Conservation (phyloP, 2,113 vertebrate species). For the Haemorhous mexicanus region DNA sequence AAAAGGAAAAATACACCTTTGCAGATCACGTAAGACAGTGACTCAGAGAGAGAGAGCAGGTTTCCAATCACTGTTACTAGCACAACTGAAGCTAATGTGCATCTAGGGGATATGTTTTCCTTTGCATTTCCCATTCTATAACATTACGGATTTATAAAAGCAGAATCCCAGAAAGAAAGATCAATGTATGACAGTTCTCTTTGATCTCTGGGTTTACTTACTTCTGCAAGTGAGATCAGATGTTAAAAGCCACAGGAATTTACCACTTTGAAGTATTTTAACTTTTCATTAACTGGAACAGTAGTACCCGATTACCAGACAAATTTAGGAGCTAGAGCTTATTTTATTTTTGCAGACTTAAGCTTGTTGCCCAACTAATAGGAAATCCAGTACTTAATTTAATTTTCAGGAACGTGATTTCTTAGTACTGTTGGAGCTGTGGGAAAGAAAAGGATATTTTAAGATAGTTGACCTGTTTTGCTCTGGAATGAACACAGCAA, state of each 20-base stretch:
- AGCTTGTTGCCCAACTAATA: slow-evolving; percentile 1
- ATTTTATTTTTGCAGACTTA: slow-evolving; percentile 44
- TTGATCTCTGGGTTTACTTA: slow-evolving; percentile 58
- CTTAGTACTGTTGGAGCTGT: not conserved
- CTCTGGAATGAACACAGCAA: not conserved
- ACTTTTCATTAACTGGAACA: slow-evolving; percentile 50
- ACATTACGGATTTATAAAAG: slow-evolving; percentile 48
- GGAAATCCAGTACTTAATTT: slow-evolving; percentile 5
- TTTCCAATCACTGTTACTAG: not conserved
- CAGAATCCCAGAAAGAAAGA: slow-evolving; percentile 33
- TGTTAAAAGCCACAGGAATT: slow-evolving; percentile 47
- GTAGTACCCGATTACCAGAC: not conserved
- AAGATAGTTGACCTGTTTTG: slow-evolving; percentile 14
- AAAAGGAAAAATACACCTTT: not conserved
- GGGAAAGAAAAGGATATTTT: not conserved
- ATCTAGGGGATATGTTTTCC: not conserved
- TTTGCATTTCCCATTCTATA: slow-evolving; percentile 6
- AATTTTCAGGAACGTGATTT: not conserved
- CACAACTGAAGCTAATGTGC: slow-evolving; percentile 18
- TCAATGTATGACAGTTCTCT: slow-evolving; percentile 36
- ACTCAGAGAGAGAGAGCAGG: not conserved
- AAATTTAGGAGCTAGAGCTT: slow-evolving; percentile 23
- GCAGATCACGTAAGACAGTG: not conserved
- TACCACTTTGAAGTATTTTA: slow-evolving; percentile 53
- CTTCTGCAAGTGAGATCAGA: slow-evolving; percentile 30